Evolutionary conservation across 1,140 invertebrate species (phyloP).

Genomic region (Proctacanthus coquilletti): DNA sequence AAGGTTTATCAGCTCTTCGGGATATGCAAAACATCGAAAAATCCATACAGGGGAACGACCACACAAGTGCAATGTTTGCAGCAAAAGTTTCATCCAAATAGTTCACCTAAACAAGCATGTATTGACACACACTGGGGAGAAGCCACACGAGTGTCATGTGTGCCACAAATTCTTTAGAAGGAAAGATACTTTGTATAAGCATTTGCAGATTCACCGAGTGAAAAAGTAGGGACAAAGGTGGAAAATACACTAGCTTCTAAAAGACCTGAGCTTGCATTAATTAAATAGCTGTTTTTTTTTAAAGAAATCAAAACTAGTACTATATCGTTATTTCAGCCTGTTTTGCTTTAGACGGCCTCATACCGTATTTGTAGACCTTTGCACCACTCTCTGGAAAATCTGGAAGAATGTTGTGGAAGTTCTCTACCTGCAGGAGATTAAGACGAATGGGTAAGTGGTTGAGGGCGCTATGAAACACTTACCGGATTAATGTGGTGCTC

Average conservation of each 20-base stretch:
- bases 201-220: no score
- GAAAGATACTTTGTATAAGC: no score
- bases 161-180: slow-evolving; percentile 74
- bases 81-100: slow-evolving; percentile 37
- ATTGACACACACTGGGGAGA: slow-evolving; percentile 64
- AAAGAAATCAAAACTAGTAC: no score
- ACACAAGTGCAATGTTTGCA: slow-evolving; percentile 33
- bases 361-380: slow-evolving; percentile 26
- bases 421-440: slow-evolving; percentile 19
- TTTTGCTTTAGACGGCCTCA: slow-evolving; percentile 15
- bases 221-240: no score
- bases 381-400: slow-evolving; percentile 24
- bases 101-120: slow-evolving; percentile 51
- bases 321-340: no score
- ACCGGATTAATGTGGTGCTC: slow-evolving; percentile 14
- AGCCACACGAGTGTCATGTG: slow-evolving; percentile 66
- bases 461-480: slow-evolving; percentile 1
- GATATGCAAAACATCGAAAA: slow-evolving; percentile 44
- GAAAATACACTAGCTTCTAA: no score
- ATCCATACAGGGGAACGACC: slow-evolving; percentile 59
- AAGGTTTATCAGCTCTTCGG: slow-evolving; percentile 59
- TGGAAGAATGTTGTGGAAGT: slow-evolving; percentile 25
- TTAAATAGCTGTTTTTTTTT: no score
- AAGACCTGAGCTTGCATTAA: no score
- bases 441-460: background rate